These are phyloP conservation scores for Apantesis nais DNA, from an alignment of 2,888 invertebrate species.

Conservation along the genomic window DNA sequence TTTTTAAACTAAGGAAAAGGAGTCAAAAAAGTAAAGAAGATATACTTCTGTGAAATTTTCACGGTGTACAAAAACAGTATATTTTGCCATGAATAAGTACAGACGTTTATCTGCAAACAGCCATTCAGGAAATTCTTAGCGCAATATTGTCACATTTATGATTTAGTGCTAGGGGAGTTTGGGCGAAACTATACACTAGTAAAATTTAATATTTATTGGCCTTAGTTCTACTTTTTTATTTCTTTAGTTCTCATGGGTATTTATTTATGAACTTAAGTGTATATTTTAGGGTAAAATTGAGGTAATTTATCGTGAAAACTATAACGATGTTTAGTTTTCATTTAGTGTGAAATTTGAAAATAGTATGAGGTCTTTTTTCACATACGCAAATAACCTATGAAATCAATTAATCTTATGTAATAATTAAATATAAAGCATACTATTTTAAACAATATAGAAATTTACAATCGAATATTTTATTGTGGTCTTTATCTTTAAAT, in stretches of 20 bases:
- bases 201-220: constrained; percentile 32
- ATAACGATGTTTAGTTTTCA: background rate
- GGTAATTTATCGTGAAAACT: background rate
- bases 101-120: background rate
- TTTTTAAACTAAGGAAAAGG: no score
- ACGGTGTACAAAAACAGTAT: background rate
- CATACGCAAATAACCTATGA: no score
- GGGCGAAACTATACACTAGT: background rate
- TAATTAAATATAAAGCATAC: no score
- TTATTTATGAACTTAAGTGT: constrained; percentile 16
- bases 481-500: no score
- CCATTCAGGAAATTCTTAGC: constrained; percentile 18
- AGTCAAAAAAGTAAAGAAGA: no score
- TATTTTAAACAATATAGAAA: no score
- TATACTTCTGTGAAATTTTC: background rate
- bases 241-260: background rate
- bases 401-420: no score
- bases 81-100: constrained; percentile 2
- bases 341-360: background rate
- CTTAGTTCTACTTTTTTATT: constrained; percentile 15
- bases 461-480: no score
- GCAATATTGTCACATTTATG: constrained; percentile 35
- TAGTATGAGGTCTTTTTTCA: background rate
- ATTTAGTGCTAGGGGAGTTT: constrained; percentile 27
- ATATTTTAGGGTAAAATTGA: constrained; percentile 16